Conservation (phyloP, 2,797 vertebrate species). For the Rhinoraja longicauda region DNA sequence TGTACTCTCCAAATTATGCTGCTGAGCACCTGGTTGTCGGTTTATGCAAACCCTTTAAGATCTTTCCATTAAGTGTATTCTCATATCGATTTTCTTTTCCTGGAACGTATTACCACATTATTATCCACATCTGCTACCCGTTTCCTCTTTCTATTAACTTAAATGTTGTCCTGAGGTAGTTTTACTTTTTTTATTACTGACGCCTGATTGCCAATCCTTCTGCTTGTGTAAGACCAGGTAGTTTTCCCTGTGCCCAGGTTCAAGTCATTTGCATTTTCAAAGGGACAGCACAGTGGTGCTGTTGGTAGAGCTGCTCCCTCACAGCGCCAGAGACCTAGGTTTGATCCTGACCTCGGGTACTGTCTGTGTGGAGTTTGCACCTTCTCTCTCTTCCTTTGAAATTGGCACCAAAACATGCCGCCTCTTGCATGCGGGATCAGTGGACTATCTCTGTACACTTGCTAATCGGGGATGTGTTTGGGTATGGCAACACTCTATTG, state of each 20-base stretch:
- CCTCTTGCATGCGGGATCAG: no score
- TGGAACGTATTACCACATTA: not conserved
- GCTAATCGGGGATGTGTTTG: no score
- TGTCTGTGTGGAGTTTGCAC: no score
- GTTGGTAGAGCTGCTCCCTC: no score
- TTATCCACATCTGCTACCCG: not conserved
- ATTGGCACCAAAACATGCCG: no score
- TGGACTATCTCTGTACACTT: no score
- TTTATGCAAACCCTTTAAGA: not conserved
- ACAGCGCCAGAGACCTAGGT: no score
- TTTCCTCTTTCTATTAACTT: not conserved
- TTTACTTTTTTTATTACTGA: not conserved
- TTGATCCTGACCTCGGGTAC: no score
- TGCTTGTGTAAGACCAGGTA: not conserved
- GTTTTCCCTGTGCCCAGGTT: not conserved
- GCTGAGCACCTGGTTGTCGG: not conserved
- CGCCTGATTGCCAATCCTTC: not conserved
- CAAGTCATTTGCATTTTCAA: not conserved
- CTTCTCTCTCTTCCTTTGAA: no score
- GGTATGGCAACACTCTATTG: no score
- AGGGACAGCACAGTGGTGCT: no score
- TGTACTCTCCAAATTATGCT: not conserved
- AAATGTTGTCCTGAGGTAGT: not conserved
- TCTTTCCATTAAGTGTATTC: not conserved
- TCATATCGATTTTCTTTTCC: not conserved